phyloP scores from a whole-genome alignment of 1,140 invertebrate genomes.

The Drosophila quadrilineata region DNA sequence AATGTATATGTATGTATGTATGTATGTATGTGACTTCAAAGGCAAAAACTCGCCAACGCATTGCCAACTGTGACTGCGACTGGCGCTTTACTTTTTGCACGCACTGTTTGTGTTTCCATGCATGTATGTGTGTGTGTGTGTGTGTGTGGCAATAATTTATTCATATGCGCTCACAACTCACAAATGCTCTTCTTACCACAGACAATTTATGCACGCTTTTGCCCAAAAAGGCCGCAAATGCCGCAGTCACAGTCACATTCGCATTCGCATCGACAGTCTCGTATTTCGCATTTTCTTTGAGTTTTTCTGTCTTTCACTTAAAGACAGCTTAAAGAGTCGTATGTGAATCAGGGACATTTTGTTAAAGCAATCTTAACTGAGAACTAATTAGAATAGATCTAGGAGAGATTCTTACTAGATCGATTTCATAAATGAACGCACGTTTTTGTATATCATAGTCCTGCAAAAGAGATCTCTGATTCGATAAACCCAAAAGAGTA shows the following conservation, averaged over 20 bases:
- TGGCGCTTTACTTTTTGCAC: slow-evolving; percentile 67
- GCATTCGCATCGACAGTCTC: too few relatives aligned
- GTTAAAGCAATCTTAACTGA: neutral
- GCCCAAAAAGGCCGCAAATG: slow-evolving; percentile 60
- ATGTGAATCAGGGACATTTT: neutral
- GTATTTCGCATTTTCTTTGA: slow-evolving; percentile 30
- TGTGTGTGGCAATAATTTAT: slow-evolving; percentile 73
- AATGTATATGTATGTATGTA: too few relatives aligned
- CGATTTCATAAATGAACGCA: too few relatives aligned
- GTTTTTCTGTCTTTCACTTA: slow-evolving; percentile 35
- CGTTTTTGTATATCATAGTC: too few relatives aligned
- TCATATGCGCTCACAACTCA: slow-evolving; percentile 78
- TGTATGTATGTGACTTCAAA: slow-evolving; percentile 21
- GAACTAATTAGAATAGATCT: too few relatives aligned
- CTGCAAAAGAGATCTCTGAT: too few relatives aligned
- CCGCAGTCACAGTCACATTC: slow-evolving; percentile 25
- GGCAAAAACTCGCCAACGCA: slow-evolving; percentile 18
- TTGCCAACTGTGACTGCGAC: slow-evolving; percentile 27
- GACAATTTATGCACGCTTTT: slow-evolving; percentile 80
- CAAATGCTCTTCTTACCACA: slow-evolving; percentile 73
- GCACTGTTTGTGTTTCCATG: slow-evolving; percentile 37
- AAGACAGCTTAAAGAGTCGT: slow-evolving; percentile 26
- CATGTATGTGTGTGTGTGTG: slow-evolving; percentile 17
- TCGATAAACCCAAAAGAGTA: too few relatives aligned
- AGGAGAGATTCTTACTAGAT: too few relatives aligned